Conservation (phyloP, 2,113 vertebrate species). For the Pao palembangensis region DNA sequence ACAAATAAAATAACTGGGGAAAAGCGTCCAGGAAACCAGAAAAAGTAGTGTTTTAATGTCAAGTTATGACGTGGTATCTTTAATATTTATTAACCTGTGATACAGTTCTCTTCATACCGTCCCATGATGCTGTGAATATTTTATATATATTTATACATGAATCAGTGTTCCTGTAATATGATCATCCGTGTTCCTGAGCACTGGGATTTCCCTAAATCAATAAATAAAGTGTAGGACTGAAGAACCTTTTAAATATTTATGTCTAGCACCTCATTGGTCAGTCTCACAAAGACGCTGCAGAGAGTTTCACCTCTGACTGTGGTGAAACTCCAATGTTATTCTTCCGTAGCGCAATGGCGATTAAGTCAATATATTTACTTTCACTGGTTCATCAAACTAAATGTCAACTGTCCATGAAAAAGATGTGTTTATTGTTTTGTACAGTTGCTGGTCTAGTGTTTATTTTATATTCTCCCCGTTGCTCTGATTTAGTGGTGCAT, state of each 20-base stretch:
- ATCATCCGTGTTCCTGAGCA: slow-evolving; percentile 15
- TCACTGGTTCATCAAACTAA: slow-evolving; percentile 18
- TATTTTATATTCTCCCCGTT: slow-evolving; percentile 48
- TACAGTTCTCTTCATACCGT: slow-evolving; percentile 33
- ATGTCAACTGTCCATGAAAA: slow-evolving; percentile 25
- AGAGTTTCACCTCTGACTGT: slow-evolving; percentile 7
- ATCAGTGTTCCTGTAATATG: background rate
- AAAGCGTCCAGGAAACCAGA: background rate
- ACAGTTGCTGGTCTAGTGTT: slow-evolving; percentile 39
- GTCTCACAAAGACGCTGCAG: background rate
- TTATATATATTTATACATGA: slow-evolving; percentile 9
- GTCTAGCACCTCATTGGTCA: background rate
- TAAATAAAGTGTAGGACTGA: slow-evolving; percentile 4
- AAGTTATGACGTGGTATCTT: slow-evolving; percentile 20
- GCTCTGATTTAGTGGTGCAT: slow-evolving; percentile 64
- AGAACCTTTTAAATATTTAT: slow-evolving; percentile 26
- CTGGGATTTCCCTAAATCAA: slow-evolving; percentile 7
- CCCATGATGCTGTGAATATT: slow-evolving; percentile 24
- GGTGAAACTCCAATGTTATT: slow-evolving; percentile 8
- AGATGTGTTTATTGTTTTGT: slow-evolving; percentile 51
- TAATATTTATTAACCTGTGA: slow-evolving; percentile 39
- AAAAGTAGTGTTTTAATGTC: slow-evolving; percentile 12
- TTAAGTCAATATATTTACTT: slow-evolving; percentile 14
- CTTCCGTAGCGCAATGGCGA: slow-evolving; percentile 4
- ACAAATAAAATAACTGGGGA: background rate